These are phyloP conservation scores for Hydrotaea diabolus DNA, from an alignment of 2,888 invertebrate genomes.

Conservation along the genomic window DNA sequence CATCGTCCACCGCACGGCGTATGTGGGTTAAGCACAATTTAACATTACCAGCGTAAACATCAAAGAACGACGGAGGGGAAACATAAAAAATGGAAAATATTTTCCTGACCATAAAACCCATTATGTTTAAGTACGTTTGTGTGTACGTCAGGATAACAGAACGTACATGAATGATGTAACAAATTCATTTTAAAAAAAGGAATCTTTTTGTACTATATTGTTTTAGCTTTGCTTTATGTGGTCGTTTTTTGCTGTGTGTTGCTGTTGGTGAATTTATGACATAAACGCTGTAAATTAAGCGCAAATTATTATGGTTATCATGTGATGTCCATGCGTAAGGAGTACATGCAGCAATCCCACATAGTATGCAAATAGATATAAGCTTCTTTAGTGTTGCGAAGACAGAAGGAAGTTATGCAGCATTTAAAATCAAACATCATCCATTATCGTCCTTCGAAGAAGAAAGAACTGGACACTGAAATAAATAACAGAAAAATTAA, in stretches of 20 bases:
- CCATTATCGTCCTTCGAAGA: too few species aligned
- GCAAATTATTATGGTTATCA: constrained; percentile 24
- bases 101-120: constrained; percentile 36
- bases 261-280: neutral
- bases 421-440: too few species aligned
- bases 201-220: neutral
- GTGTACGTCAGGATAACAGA: neutral
- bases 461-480: too few species aligned
- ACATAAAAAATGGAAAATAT: neutral
- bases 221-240: constrained; percentile 3
- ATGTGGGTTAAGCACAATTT: constrained; percentile 7
- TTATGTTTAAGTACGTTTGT: neutral
- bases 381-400: too few species aligned
- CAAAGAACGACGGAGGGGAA: neutral
- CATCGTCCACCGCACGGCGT: too few species aligned
- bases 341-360: neutral
- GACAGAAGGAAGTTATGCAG: too few species aligned
- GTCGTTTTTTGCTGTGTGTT: too few species aligned
- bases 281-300: constrained; percentile 25
- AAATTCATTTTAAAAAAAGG: neutral
- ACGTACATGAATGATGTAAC: neutral
- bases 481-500: too few species aligned
- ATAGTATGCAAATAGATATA: too few species aligned
- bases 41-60: neutral
- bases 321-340: neutral